Percentiles rank a stretch among this genome's conserved stretches.
Evolutionary conservation across 2,113 vertebrate species (phyloP).

Genomic region (Sorex araneus): DNA sequence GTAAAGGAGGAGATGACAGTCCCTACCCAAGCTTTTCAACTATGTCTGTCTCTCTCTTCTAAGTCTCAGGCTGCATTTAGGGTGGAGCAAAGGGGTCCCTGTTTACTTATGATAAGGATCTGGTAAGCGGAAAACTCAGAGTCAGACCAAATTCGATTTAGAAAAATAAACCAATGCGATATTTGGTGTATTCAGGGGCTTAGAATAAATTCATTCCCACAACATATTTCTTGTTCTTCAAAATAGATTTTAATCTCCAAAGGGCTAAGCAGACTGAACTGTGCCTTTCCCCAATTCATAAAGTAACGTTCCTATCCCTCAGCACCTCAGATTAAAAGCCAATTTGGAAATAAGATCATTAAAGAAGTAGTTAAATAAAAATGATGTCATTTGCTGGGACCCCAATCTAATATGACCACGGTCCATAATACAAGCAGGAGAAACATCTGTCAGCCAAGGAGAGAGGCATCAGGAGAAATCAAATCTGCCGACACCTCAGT

Average conservation of each 20-base stretch:
- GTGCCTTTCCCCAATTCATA: neutral
- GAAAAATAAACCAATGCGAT: neutral
- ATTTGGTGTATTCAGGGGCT: neutral
- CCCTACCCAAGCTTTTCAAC: neutral
- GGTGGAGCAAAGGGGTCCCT: neutral
- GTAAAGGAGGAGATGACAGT: neutral
- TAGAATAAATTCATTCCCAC: neutral
- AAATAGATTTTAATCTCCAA: neutral
- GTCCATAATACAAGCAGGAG: neutral
- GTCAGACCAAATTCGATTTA: constrained; percentile 20
- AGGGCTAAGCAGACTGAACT: neutral
- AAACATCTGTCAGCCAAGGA: neutral
- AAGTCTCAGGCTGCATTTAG: neutral
- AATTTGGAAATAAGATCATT: neutral
- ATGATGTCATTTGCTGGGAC: neutral
- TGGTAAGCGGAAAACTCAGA: constrained; percentile 43
- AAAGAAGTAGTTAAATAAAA: neutral
- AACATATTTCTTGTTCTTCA: neutral
- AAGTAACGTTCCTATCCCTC: neutral
- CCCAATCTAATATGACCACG: neutral
- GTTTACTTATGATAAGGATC: neutral
- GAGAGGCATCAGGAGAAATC: neutral
- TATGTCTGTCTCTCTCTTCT: neutral
- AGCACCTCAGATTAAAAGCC: neutral
- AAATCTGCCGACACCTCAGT: neutral